These are phyloP conservation scores for Platycheirus rosarum DNA, from an alignment of 2,888 invertebrate genomes.

Conservation along the genomic window DNA sequence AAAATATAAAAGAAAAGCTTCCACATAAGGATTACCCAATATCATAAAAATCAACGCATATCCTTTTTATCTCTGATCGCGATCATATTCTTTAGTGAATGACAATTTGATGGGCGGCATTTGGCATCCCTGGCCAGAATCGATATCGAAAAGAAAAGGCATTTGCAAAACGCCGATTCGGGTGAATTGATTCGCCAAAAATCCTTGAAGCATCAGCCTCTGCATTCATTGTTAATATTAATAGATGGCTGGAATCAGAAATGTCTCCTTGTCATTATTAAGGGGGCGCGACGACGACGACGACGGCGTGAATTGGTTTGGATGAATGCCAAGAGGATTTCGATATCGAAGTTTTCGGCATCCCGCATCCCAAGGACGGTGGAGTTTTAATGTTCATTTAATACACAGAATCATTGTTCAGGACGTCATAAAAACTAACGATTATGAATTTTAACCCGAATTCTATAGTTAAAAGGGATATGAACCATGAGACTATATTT, in stretches of 20 bases:
- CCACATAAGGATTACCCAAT: conserved; percentile 35
- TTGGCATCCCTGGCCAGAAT: conserved; percentile 31
- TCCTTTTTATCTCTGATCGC: conserved; percentile 36
- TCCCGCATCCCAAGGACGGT: conserved; percentile 1
- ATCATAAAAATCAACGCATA: conserved; percentile 63
- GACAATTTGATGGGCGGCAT: conserved; percentile 50
- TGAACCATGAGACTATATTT: not conserved
- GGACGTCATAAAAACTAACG: conserved; percentile 71
- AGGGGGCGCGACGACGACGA: conserved; percentile 12
- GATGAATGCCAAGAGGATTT: conserved; percentile 22
- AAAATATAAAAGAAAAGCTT: conserved; percentile 31
- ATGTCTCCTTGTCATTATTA: conserved; percentile 34
- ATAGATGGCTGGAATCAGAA: conserved; percentile 58
- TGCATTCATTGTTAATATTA: conserved; percentile 64
- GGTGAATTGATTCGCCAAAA: conserved; percentile 37
- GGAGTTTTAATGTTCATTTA: conserved; percentile 62
- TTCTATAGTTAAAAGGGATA: conserved; percentile 32
- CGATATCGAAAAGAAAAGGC: conserved; percentile 6
- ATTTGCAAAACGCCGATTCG: conserved; percentile 24
- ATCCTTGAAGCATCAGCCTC: conserved; percentile 27
- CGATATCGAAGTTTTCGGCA: not conserved
- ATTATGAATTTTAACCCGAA: conserved; percentile 63
- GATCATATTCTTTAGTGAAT: conserved; percentile 40
- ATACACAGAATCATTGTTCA: conserved; percentile 63
- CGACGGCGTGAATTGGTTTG: conserved; percentile 15